These are phyloP conservation scores for Dendrolimus punctatus DNA, from an alignment of 1,140 invertebrate species.

Conservation along the genomic window DNA sequence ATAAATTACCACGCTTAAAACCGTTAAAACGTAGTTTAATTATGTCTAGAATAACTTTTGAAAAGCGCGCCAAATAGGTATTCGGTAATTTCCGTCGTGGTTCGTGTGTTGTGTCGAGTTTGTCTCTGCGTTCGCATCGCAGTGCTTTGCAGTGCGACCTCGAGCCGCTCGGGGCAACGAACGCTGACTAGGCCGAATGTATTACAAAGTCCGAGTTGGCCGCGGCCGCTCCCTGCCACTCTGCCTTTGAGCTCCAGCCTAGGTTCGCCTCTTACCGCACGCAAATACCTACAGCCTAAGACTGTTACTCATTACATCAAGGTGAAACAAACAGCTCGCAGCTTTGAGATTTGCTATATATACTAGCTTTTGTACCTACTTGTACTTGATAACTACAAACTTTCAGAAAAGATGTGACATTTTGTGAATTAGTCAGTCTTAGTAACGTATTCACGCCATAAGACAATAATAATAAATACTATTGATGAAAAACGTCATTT, in stretches of 20 bases:
- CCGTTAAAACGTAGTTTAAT: no score
- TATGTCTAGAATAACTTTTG: slow-evolving; percentile 3
- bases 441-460: no score
- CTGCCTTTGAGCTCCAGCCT: slow-evolving; percentile 58
- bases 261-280: slow-evolving; percentile 61
- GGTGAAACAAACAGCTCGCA: slow-evolving; percentile 48
- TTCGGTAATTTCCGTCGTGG: slow-evolving; percentile 28
- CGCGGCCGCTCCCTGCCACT: slow-evolving; percentile 59
- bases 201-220: slow-evolving; percentile 66
- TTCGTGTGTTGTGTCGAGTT: slow-evolving; percentile 28
- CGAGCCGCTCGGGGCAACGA: slow-evolving; percentile 55
- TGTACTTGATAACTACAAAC: slow-evolving; percentile 6
- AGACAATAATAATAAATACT: no score
- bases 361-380: background rate
- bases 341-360: slow-evolving; percentile 3
- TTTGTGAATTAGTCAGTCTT: no score
- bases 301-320: slow-evolving; percentile 56
- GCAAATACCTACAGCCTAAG: slow-evolving; percentile 41
- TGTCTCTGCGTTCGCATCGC: slow-evolving; percentile 10
- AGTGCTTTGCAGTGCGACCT: slow-evolving; percentile 43
- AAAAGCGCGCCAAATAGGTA: slow-evolving; percentile 23
- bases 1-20: no score
- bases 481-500: no score
- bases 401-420: background rate
- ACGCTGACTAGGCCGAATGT: slow-evolving; percentile 69